Base-by-base conservation (phyloP, 2,797 vertebrate species). In the Paratrypauchen microcephalus region DNA sequence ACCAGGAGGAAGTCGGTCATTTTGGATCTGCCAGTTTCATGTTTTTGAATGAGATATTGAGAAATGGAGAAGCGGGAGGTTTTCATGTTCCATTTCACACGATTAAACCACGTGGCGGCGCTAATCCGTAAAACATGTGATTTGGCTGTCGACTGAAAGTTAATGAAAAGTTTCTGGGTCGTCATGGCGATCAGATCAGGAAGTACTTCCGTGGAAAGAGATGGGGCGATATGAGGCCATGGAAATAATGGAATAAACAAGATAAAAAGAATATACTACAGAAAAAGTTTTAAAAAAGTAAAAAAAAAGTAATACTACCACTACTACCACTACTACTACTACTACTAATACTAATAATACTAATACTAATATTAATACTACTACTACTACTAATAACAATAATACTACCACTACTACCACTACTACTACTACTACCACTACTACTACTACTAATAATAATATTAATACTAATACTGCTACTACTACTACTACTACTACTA, bases 1-100 rank as follows among this genome's bases (percentile, higher is more conserved):
- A 88, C 84, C 78, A 83, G 85, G 77, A 70, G 68, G 73, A 90
- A 89, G 83, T 73, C 68, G 81, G 78, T 23, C 39, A 67, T 77
- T 79, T 81, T 90, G 87, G 77, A 81, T 79, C 71, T 80, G 72
- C 77, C 75, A 70, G 79, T 86, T 82, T 90, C 80, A 88, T 83
- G 86, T 90, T 76, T 83, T 75, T 80, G 72, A 9, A 2, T 16
- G 70, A 75, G 64, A 78, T 77, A 24, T 60, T 67, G 39, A 47
- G 26, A 24, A 64, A 66, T 52, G 50, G 73, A 80, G 19, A 23
- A 80, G 32, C 32, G 6, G 15, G 23, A 56, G 13, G 15, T 50
- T 77, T 32, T 50, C 30, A 66, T 41, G 54, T 16, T 6, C 70
- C 71, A 16, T 71, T 39, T 67, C 13, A 66, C 32, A 50, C 58